Evolutionary conservation across 2,113 vertebrate species (phyloP).

Genomic region (Noctilio leporinus): DNA sequence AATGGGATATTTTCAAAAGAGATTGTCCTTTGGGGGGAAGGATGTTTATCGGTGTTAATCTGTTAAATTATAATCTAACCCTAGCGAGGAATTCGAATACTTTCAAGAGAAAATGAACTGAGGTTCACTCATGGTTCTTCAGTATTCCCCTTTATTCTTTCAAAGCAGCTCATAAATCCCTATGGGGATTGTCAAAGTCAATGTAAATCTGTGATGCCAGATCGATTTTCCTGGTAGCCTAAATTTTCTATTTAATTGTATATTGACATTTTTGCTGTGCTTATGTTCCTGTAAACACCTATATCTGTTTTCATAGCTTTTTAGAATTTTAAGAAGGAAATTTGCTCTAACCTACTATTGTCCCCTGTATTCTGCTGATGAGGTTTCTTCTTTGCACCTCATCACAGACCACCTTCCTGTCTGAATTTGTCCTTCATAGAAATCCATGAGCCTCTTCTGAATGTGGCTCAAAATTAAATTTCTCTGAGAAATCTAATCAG

Average conservation of each 20-base stretch:
- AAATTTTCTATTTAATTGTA: neutral
- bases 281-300: neutral
- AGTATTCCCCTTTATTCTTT: neutral
- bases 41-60: neutral
- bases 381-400: neutral
- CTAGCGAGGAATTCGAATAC: neutral
- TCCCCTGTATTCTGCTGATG: neutral
- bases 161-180: neutral
- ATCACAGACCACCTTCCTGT: neutral
- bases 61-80: neutral
- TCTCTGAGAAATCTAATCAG: neutral
- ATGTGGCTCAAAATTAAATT: neutral
- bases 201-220: neutral
- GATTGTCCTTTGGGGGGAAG: neutral
- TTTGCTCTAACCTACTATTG: neutral
- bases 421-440: neutral
- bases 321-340: neutral
- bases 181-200: neutral
- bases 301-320: neutral
- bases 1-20: slow-evolving; percentile 3
- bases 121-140: neutral
- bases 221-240: neutral
- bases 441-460: neutral
- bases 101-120: neutral
- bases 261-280: neutral